Percentiles rank a stretch among this genome's conserved stretches.
phyloP scores from a whole-genome alignment of 2,888 invertebrate species.

The Hetaerina titia region DNA sequence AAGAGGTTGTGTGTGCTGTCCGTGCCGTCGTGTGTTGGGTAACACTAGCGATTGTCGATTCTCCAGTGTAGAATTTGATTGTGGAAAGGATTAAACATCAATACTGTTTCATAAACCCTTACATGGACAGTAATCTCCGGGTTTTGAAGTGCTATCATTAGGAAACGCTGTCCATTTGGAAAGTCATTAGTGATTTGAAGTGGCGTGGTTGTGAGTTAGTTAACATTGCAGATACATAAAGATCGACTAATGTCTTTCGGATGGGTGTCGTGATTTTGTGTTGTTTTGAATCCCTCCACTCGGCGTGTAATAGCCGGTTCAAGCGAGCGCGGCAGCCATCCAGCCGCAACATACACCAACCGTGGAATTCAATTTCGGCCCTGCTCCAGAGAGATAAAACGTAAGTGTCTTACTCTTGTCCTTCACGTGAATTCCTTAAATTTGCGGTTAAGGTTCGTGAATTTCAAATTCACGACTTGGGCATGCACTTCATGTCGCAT shows the following conservation, averaged over 20 bases:
- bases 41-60: not conserved
- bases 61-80: not conserved
- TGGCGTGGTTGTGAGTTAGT: slow-evolving; percentile 20
- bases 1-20: not conserved
- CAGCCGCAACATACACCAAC: not conserved
- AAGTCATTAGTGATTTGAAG: not conserved
- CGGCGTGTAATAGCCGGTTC: slow-evolving; percentile 55
- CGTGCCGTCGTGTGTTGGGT: not conserved
- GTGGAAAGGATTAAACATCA: not conserved
- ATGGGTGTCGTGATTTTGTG: slow-evolving; percentile 27
- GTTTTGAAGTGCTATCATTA: not conserved
- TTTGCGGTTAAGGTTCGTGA: too few relatives aligned
- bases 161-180: not conserved
- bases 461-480: too few relatives aligned
- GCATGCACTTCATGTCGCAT: too few relatives aligned
- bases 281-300: slow-evolving; percentile 33
- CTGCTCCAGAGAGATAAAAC: not conserved
- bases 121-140: not conserved
- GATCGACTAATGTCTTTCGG: not conserved
- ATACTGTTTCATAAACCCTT: not conserved
- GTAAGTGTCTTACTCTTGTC: not conserved
- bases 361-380: slow-evolving; percentile 12
- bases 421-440: too few relatives aligned
- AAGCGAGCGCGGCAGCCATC: slow-evolving; percentile 38
- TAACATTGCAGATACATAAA: not conserved